Percentiles rank a stretch among this genome's conserved stretches.
Conservation (phyloP, 1,140 invertebrate species). For the Panagrolaimus sp. region DNA sequence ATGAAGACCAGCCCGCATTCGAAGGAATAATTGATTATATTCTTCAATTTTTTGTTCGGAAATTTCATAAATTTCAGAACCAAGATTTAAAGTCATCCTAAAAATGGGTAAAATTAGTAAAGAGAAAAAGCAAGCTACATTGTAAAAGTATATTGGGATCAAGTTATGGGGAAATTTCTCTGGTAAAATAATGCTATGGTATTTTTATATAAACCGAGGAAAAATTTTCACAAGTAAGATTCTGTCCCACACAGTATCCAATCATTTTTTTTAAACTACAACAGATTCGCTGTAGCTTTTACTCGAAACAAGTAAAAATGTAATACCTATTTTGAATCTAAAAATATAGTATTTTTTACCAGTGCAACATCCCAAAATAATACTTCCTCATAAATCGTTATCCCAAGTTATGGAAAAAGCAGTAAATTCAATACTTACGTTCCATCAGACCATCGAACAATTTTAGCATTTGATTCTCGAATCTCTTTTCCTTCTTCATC, state of each 20-base stretch:
- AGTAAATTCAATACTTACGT: constrained; percentile 58
- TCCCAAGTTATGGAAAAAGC: background rate
- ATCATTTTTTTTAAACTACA: no score
- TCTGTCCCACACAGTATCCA: no score
- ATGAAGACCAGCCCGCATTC: constrained; percentile 93
- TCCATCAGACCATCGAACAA: constrained; percentile 94
- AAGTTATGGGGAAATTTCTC: background rate
- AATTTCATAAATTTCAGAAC: constrained; percentile 94
- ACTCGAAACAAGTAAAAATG: no score
- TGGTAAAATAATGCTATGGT: constrained; percentile 4
- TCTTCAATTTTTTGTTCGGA: constrained; percentile 84
- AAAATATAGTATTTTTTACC: no score
- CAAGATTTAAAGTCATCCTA: constrained; percentile 90
- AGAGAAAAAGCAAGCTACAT: no score
- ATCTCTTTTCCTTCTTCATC: constrained; percentile 34
- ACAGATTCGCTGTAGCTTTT: no score
- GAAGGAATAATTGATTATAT: constrained; percentile 87
- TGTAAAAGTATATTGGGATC: constrained; percentile 16
- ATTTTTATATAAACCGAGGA: constrained; percentile 23
- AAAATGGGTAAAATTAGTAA: constrained; percentile 34
- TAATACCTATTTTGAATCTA: no score
- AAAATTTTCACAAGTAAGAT: no score
- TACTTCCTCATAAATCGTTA: no score
- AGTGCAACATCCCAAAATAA: no score
- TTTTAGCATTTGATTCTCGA: constrained; percentile 87